A percentile compares a stretch with the other conserved stretches of the same genome.
Conservation (phyloP, 2,797 vertebrate genomes). For the Alosa sapidissima region DNA sequence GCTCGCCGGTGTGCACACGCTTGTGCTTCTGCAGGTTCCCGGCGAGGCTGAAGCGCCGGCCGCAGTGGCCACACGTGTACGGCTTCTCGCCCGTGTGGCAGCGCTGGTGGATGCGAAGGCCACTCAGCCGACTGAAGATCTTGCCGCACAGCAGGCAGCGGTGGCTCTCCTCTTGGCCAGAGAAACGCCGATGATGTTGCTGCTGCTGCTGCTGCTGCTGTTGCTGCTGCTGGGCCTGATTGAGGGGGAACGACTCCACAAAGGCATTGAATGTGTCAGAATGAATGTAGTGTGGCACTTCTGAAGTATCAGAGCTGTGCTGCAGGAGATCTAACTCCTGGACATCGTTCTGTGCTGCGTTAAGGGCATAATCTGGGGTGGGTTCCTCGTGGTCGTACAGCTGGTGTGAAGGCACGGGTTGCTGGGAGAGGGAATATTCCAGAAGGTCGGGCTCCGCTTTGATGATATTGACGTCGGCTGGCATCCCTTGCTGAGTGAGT, state of each 20-base stretch:
- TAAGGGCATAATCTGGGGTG: background rate
- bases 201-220: background rate
- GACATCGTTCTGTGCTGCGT: background rate
- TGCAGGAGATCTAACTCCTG: background rate
- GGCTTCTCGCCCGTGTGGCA: conserved; percentile 58
- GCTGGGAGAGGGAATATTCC: background rate
- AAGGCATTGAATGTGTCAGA: conserved; percentile 1
- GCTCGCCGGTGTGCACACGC: conserved; percentile 53
- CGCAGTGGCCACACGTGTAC: conserved; percentile 53
- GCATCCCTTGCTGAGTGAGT: background rate
- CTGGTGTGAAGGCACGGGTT: background rate
- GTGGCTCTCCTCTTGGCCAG: conserved; percentile 44
- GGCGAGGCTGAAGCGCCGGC: conserved; percentile 55
- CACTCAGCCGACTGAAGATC: conserved; percentile 48
- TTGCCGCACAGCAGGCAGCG: conserved; percentile 52
- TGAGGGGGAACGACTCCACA: background rate
- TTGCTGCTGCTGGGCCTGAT: background rate
- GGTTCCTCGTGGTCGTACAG: background rate
- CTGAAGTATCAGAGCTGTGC: background rate
- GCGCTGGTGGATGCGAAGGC: conserved; percentile 54
- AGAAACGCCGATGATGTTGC: background rate
- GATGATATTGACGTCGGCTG: background rate
- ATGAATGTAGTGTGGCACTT: background rate
- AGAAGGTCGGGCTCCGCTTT: background rate
- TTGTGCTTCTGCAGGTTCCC: conserved; percentile 57